phyloP scores from a whole-genome alignment of 2,113 vertebrate genomes.

The Chionomys nivalis region DNA sequence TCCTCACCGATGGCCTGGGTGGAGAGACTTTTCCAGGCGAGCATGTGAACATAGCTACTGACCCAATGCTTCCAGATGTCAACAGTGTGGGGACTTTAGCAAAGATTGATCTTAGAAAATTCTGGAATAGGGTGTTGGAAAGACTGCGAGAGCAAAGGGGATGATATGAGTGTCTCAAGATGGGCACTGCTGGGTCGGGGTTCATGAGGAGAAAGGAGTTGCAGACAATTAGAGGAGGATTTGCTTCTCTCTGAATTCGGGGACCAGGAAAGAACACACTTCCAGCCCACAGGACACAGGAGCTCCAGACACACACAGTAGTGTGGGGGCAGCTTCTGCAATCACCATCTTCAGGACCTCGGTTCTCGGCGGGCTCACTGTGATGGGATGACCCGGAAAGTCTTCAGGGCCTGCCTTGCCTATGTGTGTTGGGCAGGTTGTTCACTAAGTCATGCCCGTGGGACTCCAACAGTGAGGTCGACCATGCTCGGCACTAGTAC shows the following conservation, averaged over 20 bases:
- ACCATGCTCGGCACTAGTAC: neutral
- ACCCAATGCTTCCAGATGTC: neutral
- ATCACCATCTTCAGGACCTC: accelerated
- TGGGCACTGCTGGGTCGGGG: neutral
- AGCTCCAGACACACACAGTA: neutral
- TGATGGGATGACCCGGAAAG: neutral
- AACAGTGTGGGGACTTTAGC: neutral
- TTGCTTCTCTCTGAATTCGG: neutral
- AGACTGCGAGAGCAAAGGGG: neutral
- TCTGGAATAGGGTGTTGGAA: neutral
- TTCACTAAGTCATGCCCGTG: accelerated
- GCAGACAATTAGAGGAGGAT: neutral
- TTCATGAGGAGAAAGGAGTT: neutral
- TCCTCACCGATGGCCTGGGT: neutral
- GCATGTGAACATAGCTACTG: neutral
- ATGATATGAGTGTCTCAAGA: neutral
- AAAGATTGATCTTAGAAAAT: neutral
- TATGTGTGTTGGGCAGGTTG: too few species aligned
- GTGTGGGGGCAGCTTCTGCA: neutral
- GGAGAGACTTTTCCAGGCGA: neutral
- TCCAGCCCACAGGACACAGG: neutral
- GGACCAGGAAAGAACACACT: neutral
- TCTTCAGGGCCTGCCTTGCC: neutral
- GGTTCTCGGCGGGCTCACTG: neutral
- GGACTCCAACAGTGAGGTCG: neutral